Conservation (phyloP, 1,140 invertebrate genomes). For the Pseudoatta argentina region DNA sequence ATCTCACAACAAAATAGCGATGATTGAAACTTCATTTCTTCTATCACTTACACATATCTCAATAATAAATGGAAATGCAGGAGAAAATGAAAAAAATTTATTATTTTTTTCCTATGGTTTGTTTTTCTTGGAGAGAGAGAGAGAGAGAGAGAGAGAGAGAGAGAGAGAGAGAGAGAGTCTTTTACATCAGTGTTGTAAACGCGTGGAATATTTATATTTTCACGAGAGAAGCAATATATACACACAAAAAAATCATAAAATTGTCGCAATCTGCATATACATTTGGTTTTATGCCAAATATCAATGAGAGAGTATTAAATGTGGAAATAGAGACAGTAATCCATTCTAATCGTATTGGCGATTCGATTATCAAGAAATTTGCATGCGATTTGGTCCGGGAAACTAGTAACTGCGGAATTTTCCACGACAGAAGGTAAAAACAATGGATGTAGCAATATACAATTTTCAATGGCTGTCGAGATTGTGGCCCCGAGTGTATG, state of each 20-base stretch:
- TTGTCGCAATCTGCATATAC: not conserved
- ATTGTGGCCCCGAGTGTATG: slow-evolving; percentile 43
- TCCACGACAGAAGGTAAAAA: slow-evolving; percentile 55
- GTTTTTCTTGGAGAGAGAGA: not conserved
- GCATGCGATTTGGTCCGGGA: not conserved
- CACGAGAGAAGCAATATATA: not conserved
- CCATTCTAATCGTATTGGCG: slow-evolving; percentile 24
- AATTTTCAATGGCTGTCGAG: slow-evolving; percentile 60
- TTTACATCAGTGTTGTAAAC: not conserved
- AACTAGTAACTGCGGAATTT: slow-evolving; percentile 46
- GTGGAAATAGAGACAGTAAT: not conserved
- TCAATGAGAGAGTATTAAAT: not conserved
- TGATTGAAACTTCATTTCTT: not conserved
- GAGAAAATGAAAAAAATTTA: not conserved
- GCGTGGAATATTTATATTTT: not conserved
- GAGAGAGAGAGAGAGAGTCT: too few relatives aligned
- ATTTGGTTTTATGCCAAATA: not conserved
- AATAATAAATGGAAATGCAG: slow-evolving; percentile 3
- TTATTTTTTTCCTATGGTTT: slow-evolving; percentile 2
- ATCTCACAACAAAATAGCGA: not conserved
- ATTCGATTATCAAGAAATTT: slow-evolving; percentile 46
- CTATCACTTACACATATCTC: not conserved
- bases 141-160: not conserved
- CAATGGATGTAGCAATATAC: slow-evolving; percentile 66
- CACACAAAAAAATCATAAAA: not conserved